Percentiles rank a stretch among this genome's conserved stretches.
Conservation (phyloP, 2,113 vertebrate species). For the Microtus ochrogaster region DNA sequence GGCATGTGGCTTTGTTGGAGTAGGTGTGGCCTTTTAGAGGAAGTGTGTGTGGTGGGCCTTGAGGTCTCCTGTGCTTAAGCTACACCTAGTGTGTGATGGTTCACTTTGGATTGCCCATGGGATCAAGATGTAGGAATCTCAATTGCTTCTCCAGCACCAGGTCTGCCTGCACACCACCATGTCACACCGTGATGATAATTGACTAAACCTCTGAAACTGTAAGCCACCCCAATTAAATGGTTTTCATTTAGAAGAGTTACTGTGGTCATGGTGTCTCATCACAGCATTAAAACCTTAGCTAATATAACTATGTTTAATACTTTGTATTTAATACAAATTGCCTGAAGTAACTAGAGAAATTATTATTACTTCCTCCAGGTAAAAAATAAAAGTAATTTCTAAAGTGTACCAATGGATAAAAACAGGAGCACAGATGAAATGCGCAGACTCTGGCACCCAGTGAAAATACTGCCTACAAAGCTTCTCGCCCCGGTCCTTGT, state of each 20-base stretch:
- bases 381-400: slow-evolving; percentile 61
- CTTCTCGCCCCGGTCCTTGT: slow-evolving; percentile 28
- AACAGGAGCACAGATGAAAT: slow-evolving; percentile 50
- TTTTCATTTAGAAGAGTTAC: background rate
- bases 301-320: background rate
- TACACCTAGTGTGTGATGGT: no score
- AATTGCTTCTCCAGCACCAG: no score
- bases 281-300: background rate
- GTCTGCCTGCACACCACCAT: no score
- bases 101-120: no score
- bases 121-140: no score
- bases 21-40: no score
- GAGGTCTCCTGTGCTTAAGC: no score
- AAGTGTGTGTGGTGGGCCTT: no score
- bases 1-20: no score
- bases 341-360: slow-evolving; percentile 26
- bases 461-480: background rate
- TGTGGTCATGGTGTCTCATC: background rate
- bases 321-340: slow-evolving; percentile 40
- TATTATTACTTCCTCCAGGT: slow-evolving; percentile 36
- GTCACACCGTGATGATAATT: background rate
- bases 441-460: slow-evolving; percentile 45
- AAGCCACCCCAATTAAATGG: background rate
- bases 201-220: no score
- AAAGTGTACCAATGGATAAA: slow-evolving; percentile 51